Conservation (phyloP, 2,797 vertebrate genomes). For the Picus viridis region DNA sequence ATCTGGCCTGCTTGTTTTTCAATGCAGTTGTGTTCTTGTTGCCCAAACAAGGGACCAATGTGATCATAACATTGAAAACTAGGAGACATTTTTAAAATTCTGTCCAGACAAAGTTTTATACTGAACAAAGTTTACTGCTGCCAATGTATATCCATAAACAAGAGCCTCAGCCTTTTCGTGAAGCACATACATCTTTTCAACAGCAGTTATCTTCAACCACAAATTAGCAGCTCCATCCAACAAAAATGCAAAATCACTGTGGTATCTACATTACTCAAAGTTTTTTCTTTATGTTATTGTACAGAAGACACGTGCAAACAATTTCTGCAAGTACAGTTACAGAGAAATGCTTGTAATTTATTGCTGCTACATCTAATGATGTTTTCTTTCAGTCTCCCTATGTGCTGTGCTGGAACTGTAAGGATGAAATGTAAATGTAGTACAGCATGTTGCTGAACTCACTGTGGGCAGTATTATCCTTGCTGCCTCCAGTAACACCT, state of each 20-base stretch:
- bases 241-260: slow-evolving; percentile 20
- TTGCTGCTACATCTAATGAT: slow-evolving; percentile 88
- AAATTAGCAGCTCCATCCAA: slow-evolving; percentile 52
- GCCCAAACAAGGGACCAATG: slow-evolving; percentile 36
- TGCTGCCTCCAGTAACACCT: slow-evolving; percentile 6
- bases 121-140: slow-evolving; percentile 42
- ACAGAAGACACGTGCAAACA: slow-evolving; percentile 88
- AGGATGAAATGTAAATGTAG: slow-evolving; percentile 40
- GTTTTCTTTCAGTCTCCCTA: slow-evolving; percentile 74
- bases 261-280: slow-evolving; percentile 56
- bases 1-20: slow-evolving; percentile 23
- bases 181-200: slow-evolving; percentile 33
- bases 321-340: slow-evolving; percentile 86
- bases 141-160: not conserved
- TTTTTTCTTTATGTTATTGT: slow-evolving; percentile 71
- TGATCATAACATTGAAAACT: slow-evolving; percentile 25
- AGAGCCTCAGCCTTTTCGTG: not conserved
- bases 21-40: slow-evolving; percentile 26
- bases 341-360: slow-evolving; percentile 86
- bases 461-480: slow-evolving; percentile 45
- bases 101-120: slow-evolving; percentile 21
- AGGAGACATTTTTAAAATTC: not conserved
- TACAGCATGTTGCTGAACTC: slow-evolving; percentile 48
- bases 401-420: slow-evolving; percentile 23
- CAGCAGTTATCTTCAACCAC: slow-evolving; percentile 38